Conservation (phyloP, 1,140 invertebrate species). For the Whitmania pigra region DNA sequence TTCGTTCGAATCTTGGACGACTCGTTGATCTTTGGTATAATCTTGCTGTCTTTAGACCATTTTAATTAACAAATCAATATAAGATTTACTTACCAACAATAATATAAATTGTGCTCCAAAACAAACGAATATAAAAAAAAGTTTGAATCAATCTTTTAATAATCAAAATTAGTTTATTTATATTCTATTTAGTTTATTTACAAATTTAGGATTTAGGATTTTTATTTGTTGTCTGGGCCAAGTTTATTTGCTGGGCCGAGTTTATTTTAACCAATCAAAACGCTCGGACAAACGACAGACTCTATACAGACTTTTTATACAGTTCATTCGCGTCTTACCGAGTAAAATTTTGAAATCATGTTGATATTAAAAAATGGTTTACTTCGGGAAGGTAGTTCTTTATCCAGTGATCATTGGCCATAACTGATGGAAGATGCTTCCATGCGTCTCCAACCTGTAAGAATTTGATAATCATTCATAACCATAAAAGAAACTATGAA, state of each 20-base stretch:
- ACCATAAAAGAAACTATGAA: not conserved
- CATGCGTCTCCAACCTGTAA: not conserved
- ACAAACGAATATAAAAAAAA: not conserved
- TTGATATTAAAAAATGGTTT: not conserved
- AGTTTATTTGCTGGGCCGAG: no score
- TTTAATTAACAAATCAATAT: no score
- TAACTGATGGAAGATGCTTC: not conserved
- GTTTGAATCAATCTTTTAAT: not conserved
- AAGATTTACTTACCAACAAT: not conserved
- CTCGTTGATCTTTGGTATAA: no score
- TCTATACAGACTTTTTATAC: no score
- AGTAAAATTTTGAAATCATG: no score
- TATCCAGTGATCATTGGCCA: conserved; percentile 3
- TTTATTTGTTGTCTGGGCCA: not conserved
- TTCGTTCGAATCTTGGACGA: no score
- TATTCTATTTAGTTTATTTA: not conserved
- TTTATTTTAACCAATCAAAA: not conserved
- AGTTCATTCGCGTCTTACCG: no score
- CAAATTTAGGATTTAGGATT: not conserved
- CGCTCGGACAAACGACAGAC: no score
- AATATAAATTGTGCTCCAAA: not conserved
- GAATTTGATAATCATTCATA: not conserved
- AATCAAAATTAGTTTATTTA: not conserved
- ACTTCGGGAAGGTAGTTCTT: conserved; percentile 9
- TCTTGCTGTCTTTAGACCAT: no score